Evolutionary conservation across 2,888 invertebrate species (phyloP), one percentile per base, ranked within the genome.

Genomic region (Polylopha cassiicola): DNA sequence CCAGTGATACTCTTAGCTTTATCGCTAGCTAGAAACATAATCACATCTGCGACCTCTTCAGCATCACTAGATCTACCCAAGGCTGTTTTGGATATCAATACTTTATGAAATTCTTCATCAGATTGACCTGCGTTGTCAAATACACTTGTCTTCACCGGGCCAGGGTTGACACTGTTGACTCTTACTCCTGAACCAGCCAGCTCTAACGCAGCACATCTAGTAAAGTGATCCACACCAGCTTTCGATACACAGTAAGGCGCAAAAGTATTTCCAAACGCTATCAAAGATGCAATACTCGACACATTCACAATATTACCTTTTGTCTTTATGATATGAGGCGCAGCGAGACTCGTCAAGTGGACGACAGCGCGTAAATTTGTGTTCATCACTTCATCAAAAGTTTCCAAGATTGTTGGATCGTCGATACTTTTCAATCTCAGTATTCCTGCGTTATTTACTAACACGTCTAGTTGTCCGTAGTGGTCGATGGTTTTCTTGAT

Each of bases 181-280:
- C 92, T 73, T 0, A 92, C 88, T 15, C 65, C 80, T 50, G 84
- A 77, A 1, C 68, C 47, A 39, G 88, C 88, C 15, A 90, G 62
- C 52, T 90, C 92, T 26, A 92, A 64, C 2, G 93, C 93, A 5
- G 88, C 72, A 55, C 90, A 90, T 48, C 88, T 75, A 0, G 93
- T 92, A 47, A 94, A 87, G 55, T 93, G 92, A 66, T 93, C 92
- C 9, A 93, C 55, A 4, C 90, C 92, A 18, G 91, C 84, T 72
- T 94, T 94, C 8, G 91, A 90, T 82, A 92, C 89, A 39, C 81
- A 79, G 61, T 94, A 94, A 1, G 58, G 4, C 48, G 31, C 9
- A 37, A 31, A 0, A 54, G 39, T 2, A 45, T 34, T 1, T 11
- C 43, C 13, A 3, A 37, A 27, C 0, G 29, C 28, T 3, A 21